Base-by-base conservation (phyloP, 2,113 vertebrate species). In the Antechinus stuartii region DNA sequence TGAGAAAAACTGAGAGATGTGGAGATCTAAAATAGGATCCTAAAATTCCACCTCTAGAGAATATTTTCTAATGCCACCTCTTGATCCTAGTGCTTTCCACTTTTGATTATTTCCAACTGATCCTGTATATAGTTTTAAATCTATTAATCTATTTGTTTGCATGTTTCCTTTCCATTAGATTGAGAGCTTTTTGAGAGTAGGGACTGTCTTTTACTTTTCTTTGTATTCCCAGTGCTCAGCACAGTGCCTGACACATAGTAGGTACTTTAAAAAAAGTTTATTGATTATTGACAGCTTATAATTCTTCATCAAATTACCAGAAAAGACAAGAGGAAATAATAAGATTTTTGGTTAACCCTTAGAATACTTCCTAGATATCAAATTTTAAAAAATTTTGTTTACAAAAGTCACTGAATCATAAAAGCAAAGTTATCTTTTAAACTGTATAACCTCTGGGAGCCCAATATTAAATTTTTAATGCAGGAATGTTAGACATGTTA, bases 231-330 rank as follows among this genome's bases (percentile, higher is more conserved):
- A 42, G 6, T 42, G 68, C 68, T 84, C 16, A 54, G 54, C 3
- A 54, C 3, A 54, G 50, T 54, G 9, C 9, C 56, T 27, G 56
- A 57, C 10, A 27, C 26, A 57, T 35, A n/a, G 61, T 16, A n/a
- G n/a, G 68, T 8, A 22, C 14, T 42, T 54, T 8, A 42, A 22
- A 42, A 42, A 56, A 84, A 42, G 0, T 84, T 84, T 42, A 42
- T 35, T 12, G n/a, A 84, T 22, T 42, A n/a, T 84, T 42, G 68
- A 84, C 5, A n/a, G 42, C 16, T 42, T 91, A 3, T 47, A 54
- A 49, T 96, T 95, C 26, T 94, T 47, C n/a, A 57, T 91, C 49
- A 10, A 54, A 95, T 94, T 94, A 47, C 50, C 95, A 76, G 30
- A 55, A 92, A 25, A 94, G 53, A 6, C 56, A 96, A 57, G 91